Evolutionary conservation across 2,797 vertebrate genomes (phyloP), one percentile per base, ranked within the genome.

Genomic region (Ambastaia sidthimunki): DNA sequence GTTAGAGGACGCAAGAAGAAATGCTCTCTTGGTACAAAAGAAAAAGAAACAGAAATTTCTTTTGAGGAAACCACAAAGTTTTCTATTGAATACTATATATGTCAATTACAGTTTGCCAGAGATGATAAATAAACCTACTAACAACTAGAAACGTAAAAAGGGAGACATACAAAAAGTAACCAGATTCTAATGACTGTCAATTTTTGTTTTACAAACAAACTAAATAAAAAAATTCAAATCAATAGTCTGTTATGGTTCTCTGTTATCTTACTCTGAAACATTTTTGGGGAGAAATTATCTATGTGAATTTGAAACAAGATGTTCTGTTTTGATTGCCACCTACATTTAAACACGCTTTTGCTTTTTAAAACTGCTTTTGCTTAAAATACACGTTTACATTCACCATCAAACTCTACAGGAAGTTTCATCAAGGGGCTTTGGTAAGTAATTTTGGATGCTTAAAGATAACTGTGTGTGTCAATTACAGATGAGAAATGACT

Each of bases 371-470:
- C 41, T 10, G 41, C 23, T 63, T 60, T 21, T 59, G 78, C 78
- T 80, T 80, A 96, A 95, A 97, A 96, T 95, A 96, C 96, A 92
- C 91, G 96, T 98, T 98, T 97, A 97, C 96, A 95, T 97, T 78
- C 15, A 16, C 73, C 85, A 96, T 88, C 93, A 91, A 90, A 95
- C 94, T 97, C 95, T 97, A 96, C 94, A 94, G 94, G 93, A 90
- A 95, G 95, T 95, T 95, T 95, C 96, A 97, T 96, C 96, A 98
- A 98, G 97, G 96, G 96, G 97, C 95, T 96, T 96, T 95, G 94
- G 96, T 95, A 95, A 95, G 97, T 96, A 97, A 97, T 97, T 96
- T 94, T 96, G 95, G 97, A 95, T 96, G 96, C 97, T 97, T 97
- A 95, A 95, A 95, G 94, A 95, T 96, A 94, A 92, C 96, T 76